Evolutionary conservation across 2,113 vertebrate genomes (phyloP), one percentile per base, ranked within the genome.

Genomic region (Pionites leucogaster): DNA sequence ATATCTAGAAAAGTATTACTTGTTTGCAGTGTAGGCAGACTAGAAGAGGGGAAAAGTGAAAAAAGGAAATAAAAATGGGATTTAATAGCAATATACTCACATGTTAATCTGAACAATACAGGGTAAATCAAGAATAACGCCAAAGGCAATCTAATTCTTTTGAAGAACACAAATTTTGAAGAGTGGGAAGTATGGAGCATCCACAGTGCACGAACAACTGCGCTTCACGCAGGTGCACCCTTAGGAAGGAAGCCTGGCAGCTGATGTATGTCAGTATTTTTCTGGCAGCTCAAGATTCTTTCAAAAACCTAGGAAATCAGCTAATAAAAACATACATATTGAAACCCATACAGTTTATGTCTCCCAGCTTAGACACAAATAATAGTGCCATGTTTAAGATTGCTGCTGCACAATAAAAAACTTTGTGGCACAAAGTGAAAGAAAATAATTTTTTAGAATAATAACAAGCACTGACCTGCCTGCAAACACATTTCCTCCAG

Each of bases 401-500:
- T 22, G 29, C 11, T 44, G 35, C 72, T 55, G 55, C 41, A 79
- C 39, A 82, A 62, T 14, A 6, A 41, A 49, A 79, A 57, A 52
- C 41, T 28, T 17, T 57, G 11, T 68, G 81, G 70, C 57, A 84
- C 19, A 59, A 84, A 80, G 41, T 6, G 1, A 91, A 84, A 91
- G 57, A 71, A 91, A 88, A 57, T 50, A 3, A 44, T 82, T 83
- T 46, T 41, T 3, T 3, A 71, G 90, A 88, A 71, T 47, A 55
- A 39, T 71, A 88, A 80, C 0, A 2, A 82, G 80, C 35, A 49
- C 3, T 87, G 92, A 93, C 86, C 80, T 89, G 91, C n/a, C 71
- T 69, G 46, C 37, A 93, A 96, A 89, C 53, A 86, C 52, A 39
- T 91, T 89, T 93, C 76, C 70, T 81, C 41, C 69, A 79, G 69